Percentiles rank a stretch among this genome's conserved stretches.
Conservation (phyloP, 1,140 invertebrate species). For the Dryas iulia region DNA sequence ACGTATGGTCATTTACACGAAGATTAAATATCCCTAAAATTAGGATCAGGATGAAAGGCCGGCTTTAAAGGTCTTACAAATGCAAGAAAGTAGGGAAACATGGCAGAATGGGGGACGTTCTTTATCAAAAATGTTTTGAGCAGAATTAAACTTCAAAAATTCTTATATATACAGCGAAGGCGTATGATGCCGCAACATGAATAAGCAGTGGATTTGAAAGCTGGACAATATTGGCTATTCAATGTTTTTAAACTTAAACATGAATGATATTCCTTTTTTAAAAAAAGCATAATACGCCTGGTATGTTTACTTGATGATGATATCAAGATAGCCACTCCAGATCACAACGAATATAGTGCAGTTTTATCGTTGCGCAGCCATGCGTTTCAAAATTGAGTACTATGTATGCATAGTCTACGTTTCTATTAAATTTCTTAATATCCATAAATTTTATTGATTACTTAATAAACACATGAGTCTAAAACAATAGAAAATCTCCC, state of each 20-base stretch:
- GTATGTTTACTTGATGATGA: no score
- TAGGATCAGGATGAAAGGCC: not conserved
- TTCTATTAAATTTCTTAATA: not conserved
- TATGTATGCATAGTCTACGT: no score
- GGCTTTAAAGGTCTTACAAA: not conserved
- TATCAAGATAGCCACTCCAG: no score
- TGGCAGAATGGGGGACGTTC: no score
- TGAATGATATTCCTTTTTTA: no score
- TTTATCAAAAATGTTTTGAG: not conserved
- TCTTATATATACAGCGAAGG: not conserved
- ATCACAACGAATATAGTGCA: no score
- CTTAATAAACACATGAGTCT: not conserved
- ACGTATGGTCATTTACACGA: no score
- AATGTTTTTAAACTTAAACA: no score
- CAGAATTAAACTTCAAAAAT: not conserved
- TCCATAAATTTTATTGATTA: not conserved
- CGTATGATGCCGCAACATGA: not conserved
- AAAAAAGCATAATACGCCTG: no score
- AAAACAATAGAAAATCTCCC: no score
- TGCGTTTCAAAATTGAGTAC: no score
- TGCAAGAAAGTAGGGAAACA: not conserved
- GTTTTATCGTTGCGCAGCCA: no score
- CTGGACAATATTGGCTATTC: not conserved
- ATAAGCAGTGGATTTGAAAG: not conserved
- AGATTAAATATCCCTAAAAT: not conserved